Evolutionary conservation across 1,140 invertebrate genomes (phyloP).

Genomic region (Anastatus disparis): DNA sequence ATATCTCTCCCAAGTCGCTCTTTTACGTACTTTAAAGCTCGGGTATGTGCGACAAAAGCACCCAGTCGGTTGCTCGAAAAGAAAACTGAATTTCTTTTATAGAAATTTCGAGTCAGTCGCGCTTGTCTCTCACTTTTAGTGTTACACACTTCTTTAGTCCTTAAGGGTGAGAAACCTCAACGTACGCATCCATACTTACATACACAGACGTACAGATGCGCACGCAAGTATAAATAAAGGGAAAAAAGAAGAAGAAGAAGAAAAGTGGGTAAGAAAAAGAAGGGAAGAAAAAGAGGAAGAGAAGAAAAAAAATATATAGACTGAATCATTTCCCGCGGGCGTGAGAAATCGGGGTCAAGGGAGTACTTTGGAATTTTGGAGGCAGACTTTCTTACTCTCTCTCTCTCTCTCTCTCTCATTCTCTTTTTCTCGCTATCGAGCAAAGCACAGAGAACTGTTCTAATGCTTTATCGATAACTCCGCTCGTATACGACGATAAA

Average conservation of each 20-base stretch:
- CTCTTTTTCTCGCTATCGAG: too few species aligned
- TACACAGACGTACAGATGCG: too few species aligned
- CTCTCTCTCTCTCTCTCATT: too few species aligned
- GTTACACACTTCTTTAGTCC: not conserved
- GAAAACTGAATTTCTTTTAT: not conserved
- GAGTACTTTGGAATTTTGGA: conserved; percentile 1
- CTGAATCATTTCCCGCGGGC: not conserved
- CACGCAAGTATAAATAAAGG: not conserved
- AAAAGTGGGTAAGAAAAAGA: not conserved
- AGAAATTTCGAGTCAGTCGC: conserved; percentile 7
- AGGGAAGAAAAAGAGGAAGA: not conserved
- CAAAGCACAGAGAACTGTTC: too few species aligned
- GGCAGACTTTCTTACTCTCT: too few species aligned
- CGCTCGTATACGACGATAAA: not conserved
- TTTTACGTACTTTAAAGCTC: not conserved
- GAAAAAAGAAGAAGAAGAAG: too few species aligned
- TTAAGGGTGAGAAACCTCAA: too few species aligned
- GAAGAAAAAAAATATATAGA: too few species aligned
- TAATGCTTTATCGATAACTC: conserved; percentile 1
- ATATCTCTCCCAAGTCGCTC: not conserved
- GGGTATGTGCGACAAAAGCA: not conserved
- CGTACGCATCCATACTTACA: too few species aligned
- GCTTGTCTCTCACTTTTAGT: not conserved
- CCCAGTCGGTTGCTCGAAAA: not conserved
- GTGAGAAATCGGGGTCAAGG: conserved; percentile 8